Evolutionary conservation across 2,888 invertebrate species (phyloP), one percentile per base, ranked within the genome.

Genomic region (Trisateles emortualis): DNA sequence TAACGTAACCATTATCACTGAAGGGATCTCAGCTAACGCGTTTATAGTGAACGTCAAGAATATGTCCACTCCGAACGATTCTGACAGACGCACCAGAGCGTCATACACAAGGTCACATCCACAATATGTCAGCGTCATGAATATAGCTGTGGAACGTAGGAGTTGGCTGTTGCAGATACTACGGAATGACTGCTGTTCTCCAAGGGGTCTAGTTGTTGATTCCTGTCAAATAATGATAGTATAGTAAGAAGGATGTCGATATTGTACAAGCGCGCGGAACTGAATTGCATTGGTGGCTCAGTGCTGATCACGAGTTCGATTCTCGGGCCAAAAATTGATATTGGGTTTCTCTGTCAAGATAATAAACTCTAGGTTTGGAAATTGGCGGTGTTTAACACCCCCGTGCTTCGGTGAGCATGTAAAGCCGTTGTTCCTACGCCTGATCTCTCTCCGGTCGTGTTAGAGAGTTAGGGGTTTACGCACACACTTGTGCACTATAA

Each of bases 1-100:
- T 4, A 47, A 2, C 1, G 47, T 22, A 5, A 47, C 32, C 1
- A 69, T 24, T 9, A 54, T 41, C 10, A 76, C 52, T 3, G 78
- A 64, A 0, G 87, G 87, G 42, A 86, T 73, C 59, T 88, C 87
- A 0, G 81, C 77, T 1, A 76, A 68, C 0, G 87, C 79, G 0
- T 85, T 79, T 6, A 86, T 59, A 0, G 84, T 78, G 62, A 83
- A 87, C 0, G 86, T 86, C 2, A 85, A 17, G 64, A 87, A 87
- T 69, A 88, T 83, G 60, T 83, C 76, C 52, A 78, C 56, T 0
- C 87, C 87, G 24, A 87, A 75, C 30, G 72, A 81, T 71, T 87
- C 86, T 0, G 87, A 86, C 50, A 87, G 59, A 5, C 87, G 67
- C 9, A 86, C 74, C 26, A 87, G 68, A n/a, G 79, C 79, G 55